These are phyloP conservation scores for Cerastis leucographa DNA, from an alignment of 2,888 invertebrate species.

Conservation along the genomic window DNA sequence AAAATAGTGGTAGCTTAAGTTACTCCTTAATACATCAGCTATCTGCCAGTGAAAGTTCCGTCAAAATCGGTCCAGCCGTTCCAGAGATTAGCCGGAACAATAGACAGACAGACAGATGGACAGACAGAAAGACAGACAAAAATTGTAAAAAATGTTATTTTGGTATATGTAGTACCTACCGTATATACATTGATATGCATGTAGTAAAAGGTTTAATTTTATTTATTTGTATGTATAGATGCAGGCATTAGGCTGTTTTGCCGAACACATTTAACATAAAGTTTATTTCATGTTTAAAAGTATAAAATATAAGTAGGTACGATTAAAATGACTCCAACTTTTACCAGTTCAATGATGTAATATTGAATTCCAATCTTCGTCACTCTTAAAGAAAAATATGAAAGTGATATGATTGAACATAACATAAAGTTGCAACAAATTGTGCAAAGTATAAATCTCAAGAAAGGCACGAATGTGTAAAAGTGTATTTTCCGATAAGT, in stretches of 20 bases:
- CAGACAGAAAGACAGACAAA: too few relatives aligned
- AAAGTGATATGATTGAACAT: constrained; percentile 6
- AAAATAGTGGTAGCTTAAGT: too few relatives aligned
- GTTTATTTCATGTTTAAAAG: background rate
- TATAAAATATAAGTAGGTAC: background rate
- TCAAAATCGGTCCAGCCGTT: too few relatives aligned
- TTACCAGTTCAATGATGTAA: background rate
- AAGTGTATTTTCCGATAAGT: constrained; percentile 29
- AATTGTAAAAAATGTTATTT: too few relatives aligned
- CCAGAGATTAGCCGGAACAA: too few relatives aligned
- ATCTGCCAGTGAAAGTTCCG: too few relatives aligned
- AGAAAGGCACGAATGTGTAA: constrained; percentile 20
- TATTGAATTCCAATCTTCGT: background rate
- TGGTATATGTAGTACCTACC: too few relatives aligned
- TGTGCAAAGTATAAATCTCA: constrained; percentile 35
- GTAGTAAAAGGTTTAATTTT: too few relatives aligned
- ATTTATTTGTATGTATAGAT: too few relatives aligned
- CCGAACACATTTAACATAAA: background rate
- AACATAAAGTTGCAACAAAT: constrained; percentile 25
- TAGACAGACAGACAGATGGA: too few relatives aligned
- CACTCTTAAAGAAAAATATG: background rate
- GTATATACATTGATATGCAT: too few relatives aligned
- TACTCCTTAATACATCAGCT: too few relatives aligned
- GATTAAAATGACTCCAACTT: background rate
- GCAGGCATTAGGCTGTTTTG: background rate